These are phyloP conservation scores for Lepus europaeus DNA, from an alignment of 2,113 vertebrate genomes.

Conservation along the genomic window DNA sequence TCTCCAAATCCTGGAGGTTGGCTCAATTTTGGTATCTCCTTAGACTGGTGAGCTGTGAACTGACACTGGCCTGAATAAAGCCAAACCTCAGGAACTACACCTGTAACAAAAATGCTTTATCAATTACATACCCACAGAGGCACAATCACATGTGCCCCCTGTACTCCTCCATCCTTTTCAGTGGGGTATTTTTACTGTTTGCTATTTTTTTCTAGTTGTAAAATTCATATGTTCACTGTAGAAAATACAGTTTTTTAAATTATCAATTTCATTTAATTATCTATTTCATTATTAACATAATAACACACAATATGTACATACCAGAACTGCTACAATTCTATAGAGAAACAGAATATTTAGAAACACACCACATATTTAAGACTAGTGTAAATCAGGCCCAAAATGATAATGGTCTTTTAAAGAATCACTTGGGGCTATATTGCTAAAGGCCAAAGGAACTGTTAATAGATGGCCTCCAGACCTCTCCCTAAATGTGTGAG, in stretches of 20 bases:
- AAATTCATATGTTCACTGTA: neutral
- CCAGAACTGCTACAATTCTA: neutral
- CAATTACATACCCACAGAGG: neutral
- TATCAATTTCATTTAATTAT: too few relatives aligned
- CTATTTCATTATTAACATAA: conserved; percentile 21
- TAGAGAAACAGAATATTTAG: neutral
- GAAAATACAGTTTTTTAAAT: conserved; percentile 9
- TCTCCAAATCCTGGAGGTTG: neutral
- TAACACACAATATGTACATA: neutral
- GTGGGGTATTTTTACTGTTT: neutral
- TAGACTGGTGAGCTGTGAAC: neutral
- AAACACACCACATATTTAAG: conserved; percentile 31
- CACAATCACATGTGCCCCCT: neutral
- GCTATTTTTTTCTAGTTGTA: neutral
- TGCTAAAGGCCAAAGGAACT: neutral
- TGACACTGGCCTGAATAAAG: conserved; percentile 18
- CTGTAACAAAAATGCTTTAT: neutral
- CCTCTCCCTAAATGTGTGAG: neutral
- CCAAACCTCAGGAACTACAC: neutral
- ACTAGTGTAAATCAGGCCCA: neutral
- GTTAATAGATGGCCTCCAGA: neutral
- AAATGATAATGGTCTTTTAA: neutral
- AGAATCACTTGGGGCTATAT: neutral
- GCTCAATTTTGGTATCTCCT: neutral
- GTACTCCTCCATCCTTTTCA: neutral